These are phyloP conservation scores for Aspidapion aeneum DNA, from an alignment of 2,888 invertebrate genomes.

Conservation along the genomic window DNA sequence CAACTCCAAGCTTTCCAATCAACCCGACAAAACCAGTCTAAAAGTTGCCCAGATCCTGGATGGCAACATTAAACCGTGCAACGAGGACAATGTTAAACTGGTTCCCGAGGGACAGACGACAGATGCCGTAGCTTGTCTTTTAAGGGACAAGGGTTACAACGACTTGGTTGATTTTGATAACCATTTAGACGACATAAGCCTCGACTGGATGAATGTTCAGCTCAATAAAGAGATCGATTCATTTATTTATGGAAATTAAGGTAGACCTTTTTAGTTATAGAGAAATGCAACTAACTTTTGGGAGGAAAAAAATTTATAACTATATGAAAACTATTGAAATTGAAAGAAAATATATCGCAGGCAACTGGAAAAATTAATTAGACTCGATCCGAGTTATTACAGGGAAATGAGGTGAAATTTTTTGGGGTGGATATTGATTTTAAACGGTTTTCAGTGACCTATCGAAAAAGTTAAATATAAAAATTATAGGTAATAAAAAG, in stretches of 20 bases:
- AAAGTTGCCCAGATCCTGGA: conserved; percentile 70
- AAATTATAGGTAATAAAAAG: too few species aligned
- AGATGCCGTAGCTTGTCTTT: conserved; percentile 65
- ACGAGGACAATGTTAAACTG: conserved; percentile 46
- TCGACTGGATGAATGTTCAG: conserved; percentile 84
- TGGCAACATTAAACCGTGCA: conserved; percentile 70
- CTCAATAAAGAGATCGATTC: conserved; percentile 59
- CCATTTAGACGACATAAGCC: conserved; percentile 85
- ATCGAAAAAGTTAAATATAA: too few species aligned
- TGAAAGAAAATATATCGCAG: too few species aligned
- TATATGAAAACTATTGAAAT: too few species aligned
- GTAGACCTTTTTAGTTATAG: background rate
- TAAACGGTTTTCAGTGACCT: too few species aligned
- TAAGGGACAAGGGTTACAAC: conserved; percentile 68
- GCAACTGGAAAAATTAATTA: too few species aligned
- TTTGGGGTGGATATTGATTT: too few species aligned
- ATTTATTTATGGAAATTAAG: background rate
- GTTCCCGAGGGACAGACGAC: conserved; percentile 51
- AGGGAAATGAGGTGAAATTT: too few species aligned
- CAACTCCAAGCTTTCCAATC: conserved; percentile 68
- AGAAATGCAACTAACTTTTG: background rate
- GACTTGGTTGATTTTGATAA: conserved; percentile 95
- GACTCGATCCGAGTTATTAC: too few species aligned
- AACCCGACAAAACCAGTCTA: conserved; percentile 61
- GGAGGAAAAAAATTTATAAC: background rate